Evolutionary conservation across 2,888 invertebrate genomes (phyloP).

Genomic region (Octodonta nipae): DNA sequence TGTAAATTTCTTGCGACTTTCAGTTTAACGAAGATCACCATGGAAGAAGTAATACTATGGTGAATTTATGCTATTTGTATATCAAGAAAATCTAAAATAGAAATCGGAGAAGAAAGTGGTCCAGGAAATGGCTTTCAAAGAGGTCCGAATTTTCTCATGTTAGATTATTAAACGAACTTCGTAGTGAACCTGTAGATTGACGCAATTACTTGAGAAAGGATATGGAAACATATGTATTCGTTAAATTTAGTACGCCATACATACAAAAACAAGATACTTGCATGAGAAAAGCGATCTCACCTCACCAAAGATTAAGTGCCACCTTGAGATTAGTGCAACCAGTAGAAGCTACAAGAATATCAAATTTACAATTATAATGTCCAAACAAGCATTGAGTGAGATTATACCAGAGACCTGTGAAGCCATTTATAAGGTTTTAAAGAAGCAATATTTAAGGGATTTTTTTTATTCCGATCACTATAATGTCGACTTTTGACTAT

Average conservation of each 20-base stretch:
- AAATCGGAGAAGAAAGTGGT: conserved; percentile 1
- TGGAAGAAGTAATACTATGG: no score
- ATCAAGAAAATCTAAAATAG: not conserved
- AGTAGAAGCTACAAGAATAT: not conserved
- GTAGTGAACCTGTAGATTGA: not conserved
- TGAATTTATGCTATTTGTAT: no score
- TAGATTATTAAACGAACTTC: not conserved
- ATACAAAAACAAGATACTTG: not conserved
- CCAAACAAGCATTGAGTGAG: not conserved
- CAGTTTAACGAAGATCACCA: no score
- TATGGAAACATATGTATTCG: not conserved
- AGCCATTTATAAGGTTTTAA: no score
- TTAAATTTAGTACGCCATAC: not conserved
- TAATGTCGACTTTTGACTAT: no score
- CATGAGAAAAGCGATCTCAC: not conserved
- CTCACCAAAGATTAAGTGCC: not conserved
- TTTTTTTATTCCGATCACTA: no score
- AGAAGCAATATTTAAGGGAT: no score
- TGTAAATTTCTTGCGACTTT: no score
- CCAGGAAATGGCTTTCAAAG: not conserved
- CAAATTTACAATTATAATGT: not conserved
- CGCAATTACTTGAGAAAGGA: not conserved
- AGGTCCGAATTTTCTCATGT: not conserved
- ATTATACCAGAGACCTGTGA: conserved; percentile 1
- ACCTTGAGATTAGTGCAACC: not conserved